Evolutionary conservation across 2,888 invertebrate genomes (phyloP).

Genomic region (Agonopterix alstromeriana): DNA sequence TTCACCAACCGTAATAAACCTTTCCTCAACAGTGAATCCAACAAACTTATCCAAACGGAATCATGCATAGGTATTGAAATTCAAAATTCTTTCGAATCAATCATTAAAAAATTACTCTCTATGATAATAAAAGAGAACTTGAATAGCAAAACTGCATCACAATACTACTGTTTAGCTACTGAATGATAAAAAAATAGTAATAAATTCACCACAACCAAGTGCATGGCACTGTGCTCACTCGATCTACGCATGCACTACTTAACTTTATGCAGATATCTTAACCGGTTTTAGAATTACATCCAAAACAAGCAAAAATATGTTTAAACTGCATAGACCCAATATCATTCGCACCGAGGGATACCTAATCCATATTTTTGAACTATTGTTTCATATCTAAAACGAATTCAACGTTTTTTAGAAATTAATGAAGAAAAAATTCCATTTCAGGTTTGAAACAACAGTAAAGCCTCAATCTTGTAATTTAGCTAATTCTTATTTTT

Average conservation of each 20-base stretch:
- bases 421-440: background rate
- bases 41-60: slow-evolving; percentile 28
- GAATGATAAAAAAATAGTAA: slow-evolving; percentile 25
- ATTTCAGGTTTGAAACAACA: background rate
- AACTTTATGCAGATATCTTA: slow-evolving; percentile 4
- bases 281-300: background rate
- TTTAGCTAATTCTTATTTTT: slow-evolving; percentile 4
- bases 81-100: slow-evolving; percentile 12
- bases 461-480: background rate
- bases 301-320: slow-evolving; percentile 1
- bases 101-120: slow-evolving; percentile 14
- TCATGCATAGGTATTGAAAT: slow-evolving; percentile 46
- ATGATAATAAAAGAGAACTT: slow-evolving; percentile 66
- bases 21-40: slow-evolving; percentile 30
- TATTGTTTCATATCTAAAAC: background rate
- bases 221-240: slow-evolving; percentile 63
- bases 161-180: slow-evolving; percentile 48
- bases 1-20: background rate
- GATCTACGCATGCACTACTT: slow-evolving; percentile 67
- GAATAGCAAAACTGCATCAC: slow-evolving; percentile 68
- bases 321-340: slow-evolving; percentile 6
- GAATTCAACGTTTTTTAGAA: too few relatives aligned
- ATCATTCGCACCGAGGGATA: slow-evolving; percentile 3
- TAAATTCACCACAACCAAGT: slow-evolving; percentile 69
- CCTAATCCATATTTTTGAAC: slow-evolving; percentile 6